Evolutionary conservation across 2,888 invertebrate genomes (phyloP), one percentile per base, ranked within the genome.

Genomic region (Lepidochitona cinerea): DNA sequence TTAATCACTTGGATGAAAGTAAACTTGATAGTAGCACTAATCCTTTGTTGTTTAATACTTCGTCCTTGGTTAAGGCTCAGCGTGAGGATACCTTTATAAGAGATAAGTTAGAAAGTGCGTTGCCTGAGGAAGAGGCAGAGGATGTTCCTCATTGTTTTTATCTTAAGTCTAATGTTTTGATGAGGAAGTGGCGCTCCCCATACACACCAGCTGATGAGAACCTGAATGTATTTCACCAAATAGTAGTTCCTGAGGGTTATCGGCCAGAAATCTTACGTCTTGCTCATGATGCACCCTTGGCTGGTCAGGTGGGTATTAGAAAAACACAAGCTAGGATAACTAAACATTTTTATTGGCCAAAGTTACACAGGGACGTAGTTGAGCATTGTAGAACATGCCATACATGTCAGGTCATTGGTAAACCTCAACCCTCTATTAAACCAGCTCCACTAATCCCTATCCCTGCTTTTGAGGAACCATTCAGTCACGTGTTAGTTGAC

Each of bases 401-500:
- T 49, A 65, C 66, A n/a, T 73, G 73, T 65, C 73, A 70, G 6
- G 18, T 70, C 7, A 52, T 65, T 9, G 73, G 73, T 5, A 70
- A 71, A 59, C 9, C 65, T 18, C 52, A 73, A 18, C 65, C 53
- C 23, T 23, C 18, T 37, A n/a, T 36, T 7, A 37, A 33, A 6
- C 23, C 26, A 29, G 73, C 70, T 14, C 70, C 73, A 6, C 36
- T 70, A 7, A 9, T 52, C 23, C 73, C 70, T 5, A 70, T 73
- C 26, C 73, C 73, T 18, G 73, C 59, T n/a, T 53, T 73, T 18
- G 73, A 23, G 64, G 65, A 73, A 26, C 73, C 70, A 29, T 73
- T 73, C 37, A 35, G 23, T 29, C 59, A 54, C 12, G 65, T 73
- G 9, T n/a, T 66, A 18, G 12, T 66, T 23, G 35, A 41, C 36